A percentile compares a stretch with the other conserved stretches of the same genome.
Conservation (phyloP, 2,888 invertebrate genomes). For the Diaphora mendica region DNA sequence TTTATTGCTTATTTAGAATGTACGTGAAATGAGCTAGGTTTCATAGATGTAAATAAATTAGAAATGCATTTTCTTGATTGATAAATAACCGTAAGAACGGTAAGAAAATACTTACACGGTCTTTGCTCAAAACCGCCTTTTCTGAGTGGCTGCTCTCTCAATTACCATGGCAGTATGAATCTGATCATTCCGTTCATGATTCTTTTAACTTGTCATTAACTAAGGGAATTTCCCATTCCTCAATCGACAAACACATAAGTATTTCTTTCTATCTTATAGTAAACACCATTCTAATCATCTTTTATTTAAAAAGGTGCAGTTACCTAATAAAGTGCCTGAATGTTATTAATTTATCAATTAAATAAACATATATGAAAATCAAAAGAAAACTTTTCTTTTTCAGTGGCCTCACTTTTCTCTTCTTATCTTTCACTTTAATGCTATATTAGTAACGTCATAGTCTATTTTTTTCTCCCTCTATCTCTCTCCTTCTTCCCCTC, state of each 20-base stretch:
- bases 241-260: neutral
- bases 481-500: neutral
- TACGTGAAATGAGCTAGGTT: too few species aligned
- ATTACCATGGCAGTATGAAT: too few species aligned
- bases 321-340: constrained; percentile 1
- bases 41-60: too few species aligned
- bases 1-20: too few species aligned
- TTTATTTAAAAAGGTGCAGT: neutral
- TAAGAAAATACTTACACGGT: too few species aligned
- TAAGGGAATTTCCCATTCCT: neutral
- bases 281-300: neutral
- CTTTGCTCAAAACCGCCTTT: too few species aligned
- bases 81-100: too few species aligned
- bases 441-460: neutral
- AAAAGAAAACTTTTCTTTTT: neutral
- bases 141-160: too few species aligned
- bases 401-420: neutral
- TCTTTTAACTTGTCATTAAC: neutral
- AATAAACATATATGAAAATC: neutral
- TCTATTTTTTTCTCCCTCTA: neutral
- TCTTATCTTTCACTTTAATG: neutral
- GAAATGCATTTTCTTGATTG: too few species aligned
- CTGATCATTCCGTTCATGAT: neutral
- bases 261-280: neutral
- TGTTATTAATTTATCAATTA: neutral